Percentiles rank a stretch among this genome's conserved stretches.
These are phyloP conservation scores for Platorchestia sp. DNA, from an alignment of 1,140 invertebrate species.

Conservation along the genomic window DNA sequence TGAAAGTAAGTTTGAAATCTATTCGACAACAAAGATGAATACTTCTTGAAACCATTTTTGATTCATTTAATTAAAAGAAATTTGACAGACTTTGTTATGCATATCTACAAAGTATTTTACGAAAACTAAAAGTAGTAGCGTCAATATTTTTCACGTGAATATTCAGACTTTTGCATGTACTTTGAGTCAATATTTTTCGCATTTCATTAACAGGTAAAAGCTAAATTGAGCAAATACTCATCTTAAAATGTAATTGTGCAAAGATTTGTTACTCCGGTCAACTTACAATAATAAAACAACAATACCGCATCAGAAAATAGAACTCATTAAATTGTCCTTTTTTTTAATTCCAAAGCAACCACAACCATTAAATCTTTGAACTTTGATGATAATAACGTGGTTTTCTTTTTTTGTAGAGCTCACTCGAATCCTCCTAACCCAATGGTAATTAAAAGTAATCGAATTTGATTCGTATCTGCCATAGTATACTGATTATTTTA, in stretches of 20 bases:
- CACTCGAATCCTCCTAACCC: background rate
- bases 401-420: background rate
- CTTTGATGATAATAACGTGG: too few species aligned
- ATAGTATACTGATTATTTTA: background rate
- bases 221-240: background rate
- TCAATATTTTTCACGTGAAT: background rate
- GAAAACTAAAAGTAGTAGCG: background rate
- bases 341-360: too few species aligned
- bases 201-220: background rate
- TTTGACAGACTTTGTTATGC: background rate
- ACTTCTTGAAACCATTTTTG: background rate
- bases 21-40: background rate
- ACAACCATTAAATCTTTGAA: too few species aligned
- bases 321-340: background rate
- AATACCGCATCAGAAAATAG: background rate
- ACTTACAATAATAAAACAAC: background rate
- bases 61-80: background rate
- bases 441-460: background rate
- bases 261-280: background rate
- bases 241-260: background rate
- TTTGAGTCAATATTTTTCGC: background rate
- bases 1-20: background rate
- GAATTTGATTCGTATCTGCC: background rate
- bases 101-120: background rate
- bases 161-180: background rate